These are phyloP conservation scores for Turritopsis dohrnii DNA, from an alignment of 30 jellyfish, hydroid and myxozoan genomes.

Conservation along the genomic window DNA sequence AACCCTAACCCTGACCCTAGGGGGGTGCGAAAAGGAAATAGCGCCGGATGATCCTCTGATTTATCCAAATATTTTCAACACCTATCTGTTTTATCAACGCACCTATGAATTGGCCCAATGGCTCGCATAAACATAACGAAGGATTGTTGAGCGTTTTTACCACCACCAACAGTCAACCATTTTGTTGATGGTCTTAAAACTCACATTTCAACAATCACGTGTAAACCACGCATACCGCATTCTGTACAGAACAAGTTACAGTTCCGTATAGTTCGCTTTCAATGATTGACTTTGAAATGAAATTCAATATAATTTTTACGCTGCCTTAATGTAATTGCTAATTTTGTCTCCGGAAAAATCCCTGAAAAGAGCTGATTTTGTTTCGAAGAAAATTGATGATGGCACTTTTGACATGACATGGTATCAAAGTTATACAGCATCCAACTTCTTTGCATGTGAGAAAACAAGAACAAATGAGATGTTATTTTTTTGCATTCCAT, in stretches of 20 bases:
- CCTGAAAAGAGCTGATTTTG: background rate
- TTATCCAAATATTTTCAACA: too few relatives aligned
- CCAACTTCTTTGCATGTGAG: background rate
- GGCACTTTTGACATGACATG: background rate
- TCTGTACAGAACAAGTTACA: background rate
- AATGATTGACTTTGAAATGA: background rate
- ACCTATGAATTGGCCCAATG: too few relatives aligned
- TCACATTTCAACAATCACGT: background rate
- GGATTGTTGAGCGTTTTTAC: too few relatives aligned
- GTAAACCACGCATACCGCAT: background rate
- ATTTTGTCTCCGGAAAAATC: background rate
- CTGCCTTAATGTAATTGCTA: background rate
- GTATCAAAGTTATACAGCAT: background rate
- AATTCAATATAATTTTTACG: background rate
- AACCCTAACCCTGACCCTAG: too few relatives aligned
- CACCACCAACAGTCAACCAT: too few relatives aligned
- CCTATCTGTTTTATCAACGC: too few relatives aligned
- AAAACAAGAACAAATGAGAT: background rate
- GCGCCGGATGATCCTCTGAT: too few relatives aligned
- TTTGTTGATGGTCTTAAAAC: background rate
- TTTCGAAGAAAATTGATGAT: background rate
- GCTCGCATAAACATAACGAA: too few relatives aligned
- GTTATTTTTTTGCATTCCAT: background rate
- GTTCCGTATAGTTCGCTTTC: background rate
- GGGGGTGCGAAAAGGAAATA: too few relatives aligned